Conservation (phyloP, 2,797 vertebrate species). For the Falco naumanni region DNA sequence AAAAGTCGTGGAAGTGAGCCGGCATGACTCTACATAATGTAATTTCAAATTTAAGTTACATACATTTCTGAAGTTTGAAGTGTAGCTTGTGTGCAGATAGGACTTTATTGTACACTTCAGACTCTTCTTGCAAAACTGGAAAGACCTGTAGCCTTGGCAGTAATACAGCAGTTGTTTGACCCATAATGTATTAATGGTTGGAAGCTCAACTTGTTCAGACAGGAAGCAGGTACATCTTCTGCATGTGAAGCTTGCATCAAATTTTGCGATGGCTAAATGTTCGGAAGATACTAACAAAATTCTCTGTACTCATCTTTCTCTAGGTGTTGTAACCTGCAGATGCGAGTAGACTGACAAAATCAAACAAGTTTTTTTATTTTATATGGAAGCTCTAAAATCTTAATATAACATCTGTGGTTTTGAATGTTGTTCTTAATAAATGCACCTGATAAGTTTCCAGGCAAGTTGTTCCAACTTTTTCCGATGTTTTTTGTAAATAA, state of each 20-base stretch:
- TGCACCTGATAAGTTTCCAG: background rate
- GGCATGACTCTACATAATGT: background rate
- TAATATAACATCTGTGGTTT: background rate
- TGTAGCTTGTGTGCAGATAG: background rate
- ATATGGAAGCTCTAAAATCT: background rate
- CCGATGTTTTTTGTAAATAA: background rate
- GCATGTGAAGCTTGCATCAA: background rate
- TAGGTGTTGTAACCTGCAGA: conserved; percentile 17
- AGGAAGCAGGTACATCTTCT: background rate
- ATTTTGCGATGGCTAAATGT: background rate
- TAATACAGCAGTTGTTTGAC: background rate
- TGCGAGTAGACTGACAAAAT: background rate
- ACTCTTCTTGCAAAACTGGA: background rate
- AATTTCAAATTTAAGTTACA: background rate
- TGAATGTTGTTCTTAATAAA: conserved; percentile 18
- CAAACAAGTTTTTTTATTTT: background rate
- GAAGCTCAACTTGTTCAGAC: background rate
- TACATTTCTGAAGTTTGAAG: background rate
- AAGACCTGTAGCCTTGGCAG: background rate
- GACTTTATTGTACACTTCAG: background rate
- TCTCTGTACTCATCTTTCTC: background rate
- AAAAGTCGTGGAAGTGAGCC: background rate
- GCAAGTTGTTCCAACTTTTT: background rate
- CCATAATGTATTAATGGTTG: background rate
- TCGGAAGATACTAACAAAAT: background rate